Percentiles rank a stretch among this genome's conserved stretches.
These are phyloP conservation scores for Acrobeloides nanus DNA, from an alignment of 2,888 invertebrate species.

Conservation along the genomic window DNA sequence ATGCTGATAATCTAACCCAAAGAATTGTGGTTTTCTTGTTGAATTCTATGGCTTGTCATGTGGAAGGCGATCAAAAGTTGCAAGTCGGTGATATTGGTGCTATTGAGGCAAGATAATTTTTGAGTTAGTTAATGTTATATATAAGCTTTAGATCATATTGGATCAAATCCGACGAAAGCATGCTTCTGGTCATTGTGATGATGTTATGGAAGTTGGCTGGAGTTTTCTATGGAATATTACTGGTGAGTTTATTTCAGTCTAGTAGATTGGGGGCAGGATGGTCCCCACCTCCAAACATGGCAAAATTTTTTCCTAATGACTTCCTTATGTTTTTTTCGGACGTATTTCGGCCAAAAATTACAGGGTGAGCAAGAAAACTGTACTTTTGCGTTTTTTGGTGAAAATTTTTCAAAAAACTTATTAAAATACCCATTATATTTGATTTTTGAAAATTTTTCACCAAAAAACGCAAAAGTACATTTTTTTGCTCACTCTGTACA, in stretches of 20 bases:
- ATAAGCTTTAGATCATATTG: slow-evolving; percentile 69
- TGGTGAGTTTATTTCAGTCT: slow-evolving; percentile 51
- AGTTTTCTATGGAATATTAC: slow-evolving; percentile 92
- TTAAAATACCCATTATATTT: too few relatives aligned
- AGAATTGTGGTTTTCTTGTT: slow-evolving; percentile 86
- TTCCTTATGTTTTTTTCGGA: too few relatives aligned
- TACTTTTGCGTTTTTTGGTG: too few relatives aligned
- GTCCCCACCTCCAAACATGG: too few relatives aligned
- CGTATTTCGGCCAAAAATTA: too few relatives aligned
- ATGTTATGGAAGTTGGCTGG: slow-evolving; percentile 94
- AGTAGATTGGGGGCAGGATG: too few relatives aligned
- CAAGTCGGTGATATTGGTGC: slow-evolving; percentile 83
- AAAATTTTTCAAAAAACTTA: too few relatives aligned
- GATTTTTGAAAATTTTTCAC: too few relatives aligned
- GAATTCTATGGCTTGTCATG: slow-evolving; percentile 90
- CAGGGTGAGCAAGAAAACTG: too few relatives aligned
- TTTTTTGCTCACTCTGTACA: too few relatives aligned
- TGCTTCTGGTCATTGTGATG: slow-evolving; percentile 73
- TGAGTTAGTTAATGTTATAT: slow-evolving; percentile 20
- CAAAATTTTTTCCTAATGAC: too few relatives aligned
- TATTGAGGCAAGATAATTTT: slow-evolving; percentile 51
- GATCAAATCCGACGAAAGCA: slow-evolving; percentile 75
- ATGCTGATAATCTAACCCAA: slow-evolving; percentile 77
- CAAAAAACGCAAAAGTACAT: too few relatives aligned
- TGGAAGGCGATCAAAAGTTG: slow-evolving; percentile 82